A percentile compares a stretch with the other conserved stretches of the same genome.
These are phyloP conservation scores for Enteromius fasciolatus DNA, from an alignment of 2,797 vertebrate species.

Conservation along the genomic window DNA sequence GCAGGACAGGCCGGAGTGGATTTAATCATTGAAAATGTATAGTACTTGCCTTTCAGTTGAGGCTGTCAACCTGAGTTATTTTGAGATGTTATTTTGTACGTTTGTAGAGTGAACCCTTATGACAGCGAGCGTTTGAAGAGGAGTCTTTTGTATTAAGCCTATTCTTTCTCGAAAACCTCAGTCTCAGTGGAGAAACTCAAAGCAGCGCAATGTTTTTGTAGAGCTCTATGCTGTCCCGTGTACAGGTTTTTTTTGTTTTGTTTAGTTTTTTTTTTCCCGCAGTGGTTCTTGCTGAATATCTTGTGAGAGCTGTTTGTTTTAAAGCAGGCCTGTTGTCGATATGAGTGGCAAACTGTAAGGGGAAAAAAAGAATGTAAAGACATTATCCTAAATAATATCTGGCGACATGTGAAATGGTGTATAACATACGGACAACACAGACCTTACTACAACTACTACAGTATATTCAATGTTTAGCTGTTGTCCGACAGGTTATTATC, in stretches of 20 bases:
- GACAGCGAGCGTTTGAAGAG: conserved; percentile 34
- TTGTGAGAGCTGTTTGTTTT: conserved; percentile 48
- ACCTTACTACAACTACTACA: conserved; percentile 34
- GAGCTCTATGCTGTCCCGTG: conserved; percentile 55
- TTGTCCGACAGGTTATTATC: conserved; percentile 42
- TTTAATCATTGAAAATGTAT: conserved; percentile 53
- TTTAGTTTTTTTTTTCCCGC: background rate
- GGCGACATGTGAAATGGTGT: conserved; percentile 22
- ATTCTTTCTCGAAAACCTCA: conserved; percentile 41
- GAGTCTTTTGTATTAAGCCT: conserved; percentile 47
- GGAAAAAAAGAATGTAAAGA: conserved; percentile 50
- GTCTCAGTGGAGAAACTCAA: conserved; percentile 24
- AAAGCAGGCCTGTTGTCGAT: conserved; percentile 47
- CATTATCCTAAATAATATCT: conserved; percentile 35
- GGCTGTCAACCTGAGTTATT: conserved; percentile 50
- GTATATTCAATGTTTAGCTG: conserved; percentile 49
- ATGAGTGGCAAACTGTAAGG: conserved; percentile 14
- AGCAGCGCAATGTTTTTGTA: conserved; percentile 48
- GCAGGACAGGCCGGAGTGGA: conserved; percentile 36
- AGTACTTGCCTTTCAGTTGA: conserved; percentile 50
- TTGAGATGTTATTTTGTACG: conserved; percentile 49
- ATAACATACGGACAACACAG: conserved; percentile 36
- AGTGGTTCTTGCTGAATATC: conserved; percentile 43
- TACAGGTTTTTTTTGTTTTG: conserved; percentile 32
- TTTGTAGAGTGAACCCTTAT: conserved; percentile 46